Evolutionary conservation across 2,888 invertebrate species (phyloP), one percentile per base, ranked within the genome.

Genomic region (Meiosimyza decipiens): DNA sequence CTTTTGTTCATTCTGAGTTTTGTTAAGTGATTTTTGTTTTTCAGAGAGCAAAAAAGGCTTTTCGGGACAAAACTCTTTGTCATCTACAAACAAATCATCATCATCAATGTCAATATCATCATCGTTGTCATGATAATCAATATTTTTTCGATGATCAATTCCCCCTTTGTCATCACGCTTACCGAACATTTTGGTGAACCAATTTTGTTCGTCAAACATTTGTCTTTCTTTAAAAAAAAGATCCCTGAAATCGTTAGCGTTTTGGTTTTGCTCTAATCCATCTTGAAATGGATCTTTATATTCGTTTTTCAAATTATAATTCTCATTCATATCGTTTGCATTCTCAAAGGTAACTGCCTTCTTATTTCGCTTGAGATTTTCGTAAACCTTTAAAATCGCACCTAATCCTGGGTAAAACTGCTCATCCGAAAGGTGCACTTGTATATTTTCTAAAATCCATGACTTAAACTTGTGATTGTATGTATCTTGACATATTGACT

Each of bases 331-430:
- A n/a, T 67, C 65, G 63, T 77, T 71, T 1, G 74, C 72, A 9
- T 11, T 57, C 6, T 59, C 7, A 2, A 52, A 55, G 5, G 33
- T 60, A 3, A 57, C 54, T 33, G 74, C 11, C 47, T 76, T 73
- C 33, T 75, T 72, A 4, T 60, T 72, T 51, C 16, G 70, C 52
- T 52, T 80, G 22, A 84, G 64, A 15, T 81, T 78, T 73, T 85
- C 83, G 9, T 80, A 74, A 59, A 87, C 78, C 73, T 85, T 79
- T 15, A 87, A 71, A 0, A 84, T 74, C 1, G 82, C 86, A 0
- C 87, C 87, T 3, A 87, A 74, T 0, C 86, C 86, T 0, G 87
- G 87, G 79, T 87, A 87, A 64, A 87, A 82, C 22, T 80, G 64
- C 2, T 84, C 83, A 75, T 87, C 86, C 3, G 75, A 75, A 33